Evolutionary conservation across 2,888 invertebrate genomes (phyloP), one percentile per base, ranked within the genome.

Genomic region (Meteorus colon): DNA sequence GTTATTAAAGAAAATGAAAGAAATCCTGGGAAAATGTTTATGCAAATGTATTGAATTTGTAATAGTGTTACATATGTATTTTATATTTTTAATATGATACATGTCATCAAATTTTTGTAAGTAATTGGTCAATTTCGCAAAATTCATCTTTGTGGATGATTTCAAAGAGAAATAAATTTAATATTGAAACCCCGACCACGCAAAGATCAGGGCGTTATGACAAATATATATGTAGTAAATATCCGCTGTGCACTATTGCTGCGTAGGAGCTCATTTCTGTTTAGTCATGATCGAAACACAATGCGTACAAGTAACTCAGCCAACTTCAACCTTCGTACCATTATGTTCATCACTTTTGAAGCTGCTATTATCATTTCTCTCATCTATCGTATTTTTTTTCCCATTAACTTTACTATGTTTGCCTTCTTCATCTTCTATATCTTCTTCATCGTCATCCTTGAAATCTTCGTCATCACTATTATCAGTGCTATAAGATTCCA

Each of bases 401-500:
- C 8, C 8, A 34, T 34, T 34, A 34, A 1, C 24, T 24, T 24
- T 24, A 24, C n/a, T 34, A 3, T 34, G 34, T 34, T 34, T 3
- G 34, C 0, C 4, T 34, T 2, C 2, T 34, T 41, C 8, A n/a
- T n/a, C 48, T 5, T 48, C 14, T 4, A 2, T n/a, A 16, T 48
- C 14, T 4, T n/a, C 48, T 4, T n/a, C 34, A 4, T 16, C 60
- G 14, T 27, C 29, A 48, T 69, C 51, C 19, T 55, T 3, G 16
- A 12, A 51, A 37, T n/a, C 37, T 10, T 34, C 55, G 12, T 60
- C 19, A 27, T 34, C 45, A 37, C 41, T 14, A 45, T 67, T 45
- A 12, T 66, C 41, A 1, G 34, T 41, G 10, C 80, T 77, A 4
- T 73, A 75, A 14, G 78, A 68, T 5, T 71, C 78, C 4, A 74